Percentiles rank a stretch among this genome's conserved stretches.
phyloP scores from a whole-genome alignment of 2,888 invertebrate genomes.

The Lordiphosa fenestrarum region DNA sequence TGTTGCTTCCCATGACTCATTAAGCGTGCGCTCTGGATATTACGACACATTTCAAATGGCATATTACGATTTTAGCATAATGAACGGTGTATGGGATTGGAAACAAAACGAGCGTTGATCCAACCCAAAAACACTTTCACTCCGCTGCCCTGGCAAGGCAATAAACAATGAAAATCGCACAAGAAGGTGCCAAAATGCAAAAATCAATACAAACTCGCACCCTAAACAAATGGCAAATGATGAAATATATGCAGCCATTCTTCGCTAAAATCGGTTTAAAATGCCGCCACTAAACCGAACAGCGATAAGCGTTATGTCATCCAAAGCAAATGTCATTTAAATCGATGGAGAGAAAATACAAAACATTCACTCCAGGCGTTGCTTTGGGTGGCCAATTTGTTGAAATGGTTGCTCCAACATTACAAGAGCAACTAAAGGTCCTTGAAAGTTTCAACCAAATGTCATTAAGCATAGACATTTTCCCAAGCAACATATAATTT shows the following conservation, averaged over 20 bases:
- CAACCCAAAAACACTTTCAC: constrained; percentile 49
- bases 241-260: constrained; percentile 37
- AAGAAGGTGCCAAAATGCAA: constrained; percentile 54
- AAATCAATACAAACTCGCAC: constrained; percentile 2
- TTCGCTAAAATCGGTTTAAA: constrained; percentile 27
- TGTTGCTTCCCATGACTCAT: constrained; percentile 30
- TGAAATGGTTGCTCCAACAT: background rate
- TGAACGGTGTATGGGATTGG: constrained; percentile 30
- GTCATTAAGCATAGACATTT: no score
- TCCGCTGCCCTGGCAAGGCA: background rate
- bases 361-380: background rate
- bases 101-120: constrained; percentile 39
- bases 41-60: constrained; percentile 25
- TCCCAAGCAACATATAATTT: no score
- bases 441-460: no score
- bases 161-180: constrained; percentile 27
- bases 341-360: background rate
- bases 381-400: no score
- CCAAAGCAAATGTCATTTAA: background rate
- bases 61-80: constrained; percentile 49
- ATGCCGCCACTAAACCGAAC: constrained; percentile 26
- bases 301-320: constrained; percentile 24
- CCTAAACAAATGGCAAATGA: constrained; percentile 30
- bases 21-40: constrained; percentile 17
- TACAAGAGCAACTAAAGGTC: no score